Percentiles rank a stretch among this genome's conserved stretches.
phyloP scores from a whole-genome alignment of 2,888 invertebrate genomes.

The Bombyx huttoni region DNA sequence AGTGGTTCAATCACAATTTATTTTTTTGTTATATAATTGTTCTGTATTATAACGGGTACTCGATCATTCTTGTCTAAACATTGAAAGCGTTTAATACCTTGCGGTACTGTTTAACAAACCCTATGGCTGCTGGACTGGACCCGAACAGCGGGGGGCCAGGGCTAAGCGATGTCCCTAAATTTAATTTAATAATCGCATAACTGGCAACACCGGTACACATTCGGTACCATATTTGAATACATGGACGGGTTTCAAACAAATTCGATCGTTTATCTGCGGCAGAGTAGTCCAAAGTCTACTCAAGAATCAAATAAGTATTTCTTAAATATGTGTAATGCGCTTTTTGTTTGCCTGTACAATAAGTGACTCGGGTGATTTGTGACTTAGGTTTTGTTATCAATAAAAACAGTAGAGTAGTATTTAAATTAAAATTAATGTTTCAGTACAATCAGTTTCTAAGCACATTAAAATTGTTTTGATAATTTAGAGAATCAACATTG shows the following conservation, averaged over 20 bases:
- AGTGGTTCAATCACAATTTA: too few species aligned
- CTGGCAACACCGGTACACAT: constrained; percentile 15
- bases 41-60: constrained; percentile 13
- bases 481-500: too few species aligned
- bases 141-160: constrained; percentile 35
- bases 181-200: constrained; percentile 56
- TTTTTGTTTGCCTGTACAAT: too few species aligned
- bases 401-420: too few species aligned
- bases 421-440: too few species aligned
- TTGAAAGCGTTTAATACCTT: constrained; percentile 28
- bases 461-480: too few species aligned
- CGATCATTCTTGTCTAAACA: constrained; percentile 37
- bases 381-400: too few species aligned
- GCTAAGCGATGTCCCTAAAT: constrained; percentile 25
- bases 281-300: constrained; percentile 7
- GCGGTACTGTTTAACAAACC: constrained; percentile 23
- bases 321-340: too few species aligned
- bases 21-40: not conserved
- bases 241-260: constrained; percentile 12
- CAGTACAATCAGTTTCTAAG: too few species aligned
- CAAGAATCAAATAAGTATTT: too few species aligned
- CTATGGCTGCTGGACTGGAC: constrained; percentile 35
- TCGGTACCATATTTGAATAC: constrained; percentile 7
- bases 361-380: too few species aligned
- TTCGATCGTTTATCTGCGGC: constrained; percentile 16